These are phyloP conservation scores for Saccostrea glomerata DNA, from an alignment of 1,140 invertebrate species.

Conservation along the genomic window DNA sequence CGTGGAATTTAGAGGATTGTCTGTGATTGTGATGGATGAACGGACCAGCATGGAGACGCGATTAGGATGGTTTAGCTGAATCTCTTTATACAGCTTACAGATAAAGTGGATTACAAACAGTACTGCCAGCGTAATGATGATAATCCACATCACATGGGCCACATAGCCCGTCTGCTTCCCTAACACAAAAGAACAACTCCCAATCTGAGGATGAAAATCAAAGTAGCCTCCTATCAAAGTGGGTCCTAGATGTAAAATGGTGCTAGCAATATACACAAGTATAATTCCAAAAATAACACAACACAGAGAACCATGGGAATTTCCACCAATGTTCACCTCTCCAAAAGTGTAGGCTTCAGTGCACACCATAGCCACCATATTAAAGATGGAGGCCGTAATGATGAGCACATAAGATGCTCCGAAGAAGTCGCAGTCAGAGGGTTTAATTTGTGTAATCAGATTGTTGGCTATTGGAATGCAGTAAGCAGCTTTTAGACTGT, in stretches of 20 bases:
- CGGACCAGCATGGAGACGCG: constrained; percentile 75
- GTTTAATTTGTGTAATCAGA: constrained; percentile 71
- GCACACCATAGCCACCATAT: constrained; percentile 78
- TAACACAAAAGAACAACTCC: constrained; percentile 76
- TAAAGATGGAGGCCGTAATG: constrained; percentile 76
- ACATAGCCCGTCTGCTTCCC: constrained; percentile 77
- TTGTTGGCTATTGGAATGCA: constrained; percentile 78
- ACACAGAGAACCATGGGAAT: constrained; percentile 73
- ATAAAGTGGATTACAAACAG: constrained; percentile 74
- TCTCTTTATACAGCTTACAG: constrained; percentile 74
- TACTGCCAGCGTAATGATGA: constrained; percentile 74
- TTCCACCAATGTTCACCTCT: constrained; percentile 75
- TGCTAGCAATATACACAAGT: constrained; percentile 76
- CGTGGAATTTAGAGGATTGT: constrained; percentile 63
- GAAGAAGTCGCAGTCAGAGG: constrained; percentile 72
- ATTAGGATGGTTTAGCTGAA: constrained; percentile 75
- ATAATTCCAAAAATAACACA: constrained; percentile 77
- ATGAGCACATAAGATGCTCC: constrained; percentile 76
- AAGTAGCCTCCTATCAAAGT: constrained; percentile 79
- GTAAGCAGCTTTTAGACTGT: constrained; percentile 75
- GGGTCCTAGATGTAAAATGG: constrained; percentile 78
- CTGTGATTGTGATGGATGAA: constrained; percentile 73
- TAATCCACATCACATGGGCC: constrained; percentile 78
- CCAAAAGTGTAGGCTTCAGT: constrained; percentile 78
- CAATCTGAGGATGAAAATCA: constrained; percentile 75